Conservation (phyloP, 2,888 invertebrate genomes). For the Phortica magna region DNA sequence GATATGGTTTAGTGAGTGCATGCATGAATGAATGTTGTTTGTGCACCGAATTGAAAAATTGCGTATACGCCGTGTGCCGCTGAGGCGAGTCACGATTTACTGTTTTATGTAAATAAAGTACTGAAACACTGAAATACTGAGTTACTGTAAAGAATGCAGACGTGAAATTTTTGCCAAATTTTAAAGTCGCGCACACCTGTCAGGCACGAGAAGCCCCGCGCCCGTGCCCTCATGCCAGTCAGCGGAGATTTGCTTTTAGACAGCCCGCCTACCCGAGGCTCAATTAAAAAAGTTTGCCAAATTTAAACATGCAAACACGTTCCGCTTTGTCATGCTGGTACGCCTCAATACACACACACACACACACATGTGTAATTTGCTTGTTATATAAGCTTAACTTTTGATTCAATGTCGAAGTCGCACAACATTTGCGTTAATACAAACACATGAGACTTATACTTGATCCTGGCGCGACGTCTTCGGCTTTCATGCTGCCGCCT, state of each 20-base stretch:
- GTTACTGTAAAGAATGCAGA: too few species aligned
- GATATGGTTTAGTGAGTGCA: too few species aligned
- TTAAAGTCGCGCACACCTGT: too few species aligned
- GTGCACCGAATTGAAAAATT: conserved; percentile 16
- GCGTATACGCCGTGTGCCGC: conserved; percentile 42
- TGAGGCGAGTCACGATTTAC: too few species aligned
- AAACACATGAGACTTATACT: background rate
- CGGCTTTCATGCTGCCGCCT: conserved; percentile 48
- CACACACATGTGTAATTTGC: background rate
- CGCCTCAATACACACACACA: background rate
- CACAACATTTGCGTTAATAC: background rate
- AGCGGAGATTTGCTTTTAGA: too few species aligned
- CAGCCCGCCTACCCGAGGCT: background rate
- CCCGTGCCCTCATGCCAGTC: too few species aligned
- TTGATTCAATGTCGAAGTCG: conserved; percentile 21
- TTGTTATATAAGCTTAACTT: conserved; percentile 17
- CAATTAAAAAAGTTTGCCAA: conserved; percentile 29
- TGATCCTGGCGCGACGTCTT: conserved; percentile 2
- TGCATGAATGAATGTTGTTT: too few species aligned
- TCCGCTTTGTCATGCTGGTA: background rate
- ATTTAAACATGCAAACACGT: background rate
- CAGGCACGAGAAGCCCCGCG: too few species aligned
- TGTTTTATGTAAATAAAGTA: too few species aligned
- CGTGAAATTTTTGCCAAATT: too few species aligned
- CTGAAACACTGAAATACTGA: too few species aligned